Base-by-base conservation (phyloP, 2,888 invertebrate genomes). In the Acleris cristana region DNA sequence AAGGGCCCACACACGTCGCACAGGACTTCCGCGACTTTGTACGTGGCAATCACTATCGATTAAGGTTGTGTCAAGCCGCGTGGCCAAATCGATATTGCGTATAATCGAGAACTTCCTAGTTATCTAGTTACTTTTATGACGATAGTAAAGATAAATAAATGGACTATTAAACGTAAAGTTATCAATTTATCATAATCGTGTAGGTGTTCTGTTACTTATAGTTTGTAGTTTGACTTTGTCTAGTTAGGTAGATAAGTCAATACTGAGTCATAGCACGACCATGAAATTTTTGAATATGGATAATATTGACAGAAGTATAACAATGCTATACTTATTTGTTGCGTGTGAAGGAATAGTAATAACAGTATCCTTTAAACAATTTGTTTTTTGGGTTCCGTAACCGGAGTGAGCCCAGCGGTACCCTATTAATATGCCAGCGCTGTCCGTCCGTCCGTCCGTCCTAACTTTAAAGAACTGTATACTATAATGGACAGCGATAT, bases 1-100 rank as follows among this genome's bases (percentile, higher is more conserved):
- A 81, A 81, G 79, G 80, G 85, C 77, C 85, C 87, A 86, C 87
- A 85, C 87, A 83, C 85, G 79, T 73, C 70, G 85, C 59, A 62
- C 70, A 68, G 73, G 73, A 80, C 84, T 84, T 87, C 86, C 87
- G 80, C 73, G 73, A 75, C 79, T 77, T 79, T 79, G 75, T 77
- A 70, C 72, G 71, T 62, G 69, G 64, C 68, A 63, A 73, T 73
- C 70, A 64, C 58, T 73, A 71, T 73, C 56, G 56, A 73, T 76
- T 76, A 73, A 75, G 74, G 57, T 63, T 7, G 49, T 62, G 61
- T 58, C 54, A 49, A 62, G 58, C 34, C 45, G 40, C 23, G 23
- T 49, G n/a, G 51, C 49, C n/a, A 30, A 67, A 60, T 69, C 64
- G 63, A 71, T 72, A 70, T 70, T n/a, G 18, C 19, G 44, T 45